Evolutionary conservation across 2,888 invertebrate genomes (phyloP), one percentile per base, ranked within the genome.

Genomic region (Dusona sp.): DNA sequence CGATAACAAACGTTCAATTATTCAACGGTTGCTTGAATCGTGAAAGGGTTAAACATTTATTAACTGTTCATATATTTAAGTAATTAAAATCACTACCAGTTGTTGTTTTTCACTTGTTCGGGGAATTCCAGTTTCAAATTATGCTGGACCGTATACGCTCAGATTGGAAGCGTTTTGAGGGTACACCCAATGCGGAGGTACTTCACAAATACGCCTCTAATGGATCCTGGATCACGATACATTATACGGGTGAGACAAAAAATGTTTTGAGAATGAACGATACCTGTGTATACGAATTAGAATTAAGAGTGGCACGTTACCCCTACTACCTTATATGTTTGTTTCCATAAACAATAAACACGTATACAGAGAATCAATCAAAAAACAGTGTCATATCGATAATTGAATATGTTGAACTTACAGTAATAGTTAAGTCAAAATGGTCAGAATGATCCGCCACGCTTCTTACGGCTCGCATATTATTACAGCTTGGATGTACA

Each of bases 11-110:
- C 16, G 36, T 22, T n/a, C 78, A 82, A 65, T 74, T 82, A 25
- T 61, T 82, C 38, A 85, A 82, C 64, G 68, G 82, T 25, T 36
- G 64, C 38, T 25, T 85, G 22, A 82, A 85, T 64, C 61, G 51
- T 65, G 11, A 48, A 36, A 81, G 16, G 84, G 84, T 85, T 22
- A 0, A 54, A 67, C 1, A 45, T 72, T 70, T 19, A 19, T 57
- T 22, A 3, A 25, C 25, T 19, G 13, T 65, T 51, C 1, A 25
- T 25, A 29, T 22, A 0, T 36, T 29, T 3, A 85, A 48, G 2
- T 45, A 45, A 2, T 70, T 3, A 2, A 7, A 54, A n/a, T 42
- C 25, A 25, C 29, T 29, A 45, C 29, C 4, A 16, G 16, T 2
- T 29, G 29, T 29, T 61, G 3, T 13, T 29, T 61, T 29, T 61